Base-by-base conservation (phyloP, 2,797 vertebrate species). In the Semaprochilodus insignis region DNA sequence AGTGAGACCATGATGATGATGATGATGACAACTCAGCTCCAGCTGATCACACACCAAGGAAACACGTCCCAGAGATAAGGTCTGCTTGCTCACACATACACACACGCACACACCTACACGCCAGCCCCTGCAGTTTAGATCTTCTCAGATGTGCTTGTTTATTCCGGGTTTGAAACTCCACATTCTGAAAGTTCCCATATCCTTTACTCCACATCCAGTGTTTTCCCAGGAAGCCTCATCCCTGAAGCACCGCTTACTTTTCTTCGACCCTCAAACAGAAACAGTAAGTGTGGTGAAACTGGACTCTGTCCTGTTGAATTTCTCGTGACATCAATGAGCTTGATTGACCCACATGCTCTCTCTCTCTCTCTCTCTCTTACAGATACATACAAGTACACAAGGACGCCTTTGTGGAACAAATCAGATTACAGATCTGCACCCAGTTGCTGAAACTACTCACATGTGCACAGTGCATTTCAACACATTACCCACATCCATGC, bases 271-370 rank as follows among this genome's bases (percentile, higher is more conserved):
- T 27, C 44, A 36, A 55, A 74, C 27, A 36, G 19, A 51, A 51
- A 57, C 17, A 19, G 34, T 19, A 60, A 23, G 55, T 48, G 48
- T 7, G 27, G 34, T 27, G 70, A 6, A 63, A 80, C 80, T 44
- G 25, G 48, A 86, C 70, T 63, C 57, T 72, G 59, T 48, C 13
- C 48, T 36, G 34, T 21, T 75, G 57, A 76, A 34, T 57, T 82
- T 69, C 87, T 40, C 71, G 77, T 87, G 87, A 84, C 71, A 63
- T 81, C 52, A 85, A 69, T 88, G 71, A 85, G 51, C 23, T 48
- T 59, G 8, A 3, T 19, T 63, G 36, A 19, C 82, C 40, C 66
- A 44, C 69, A 71, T 52, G 44, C 54, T 31, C 27, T 17, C 48
- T 59, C 34, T 40, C 31, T 34, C 67, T 59, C 60, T 34, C 34